phyloP scores from a whole-genome alignment of 2,113 vertebrate genomes.

The Merops nubicus region DNA sequence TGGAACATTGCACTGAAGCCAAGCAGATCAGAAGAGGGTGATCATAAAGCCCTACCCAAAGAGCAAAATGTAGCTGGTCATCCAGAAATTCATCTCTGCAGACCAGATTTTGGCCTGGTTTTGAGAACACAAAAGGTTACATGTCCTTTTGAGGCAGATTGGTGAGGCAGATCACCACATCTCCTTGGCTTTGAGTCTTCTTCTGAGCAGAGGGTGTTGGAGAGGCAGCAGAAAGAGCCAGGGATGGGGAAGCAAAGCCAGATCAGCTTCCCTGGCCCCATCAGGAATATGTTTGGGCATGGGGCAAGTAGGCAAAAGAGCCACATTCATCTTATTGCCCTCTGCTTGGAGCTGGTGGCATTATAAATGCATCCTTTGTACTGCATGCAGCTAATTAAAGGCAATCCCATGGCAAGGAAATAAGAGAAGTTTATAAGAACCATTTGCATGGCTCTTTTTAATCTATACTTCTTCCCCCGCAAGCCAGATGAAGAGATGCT shows the following conservation, averaged over 20 bases:
- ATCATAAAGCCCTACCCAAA: neutral
- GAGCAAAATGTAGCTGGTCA: neutral
- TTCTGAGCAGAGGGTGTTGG: neutral
- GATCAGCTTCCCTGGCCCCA: neutral
- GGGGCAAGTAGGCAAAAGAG: neutral
- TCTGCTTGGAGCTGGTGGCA: neutral
- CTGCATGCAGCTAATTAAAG: slow-evolving; percentile 85
- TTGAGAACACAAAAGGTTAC: neutral
- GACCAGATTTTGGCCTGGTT: neutral
- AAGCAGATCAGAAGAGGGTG: neutral
- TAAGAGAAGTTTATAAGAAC: slow-evolving; percentile 84
- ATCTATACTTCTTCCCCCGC: slow-evolving; percentile 77
- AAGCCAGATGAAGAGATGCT: slow-evolving; percentile 79
- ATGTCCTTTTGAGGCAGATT: accelerated
- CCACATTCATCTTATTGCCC: neutral
- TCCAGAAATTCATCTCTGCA: accelerated
- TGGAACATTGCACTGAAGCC: accelerated
- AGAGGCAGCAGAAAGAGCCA: neutral
- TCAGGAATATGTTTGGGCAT: neutral
- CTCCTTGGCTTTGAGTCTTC: accelerated
- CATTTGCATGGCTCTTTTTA: slow-evolving; percentile 85
- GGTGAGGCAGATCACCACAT: accelerated
- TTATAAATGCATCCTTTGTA: slow-evolving; percentile 75
- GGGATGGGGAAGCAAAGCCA: neutral
- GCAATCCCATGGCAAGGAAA: slow-evolving; percentile 80